These are phyloP conservation scores for Marronus borbonicus DNA, from an alignment of 2,888 invertebrate species.

Conservation along the genomic window DNA sequence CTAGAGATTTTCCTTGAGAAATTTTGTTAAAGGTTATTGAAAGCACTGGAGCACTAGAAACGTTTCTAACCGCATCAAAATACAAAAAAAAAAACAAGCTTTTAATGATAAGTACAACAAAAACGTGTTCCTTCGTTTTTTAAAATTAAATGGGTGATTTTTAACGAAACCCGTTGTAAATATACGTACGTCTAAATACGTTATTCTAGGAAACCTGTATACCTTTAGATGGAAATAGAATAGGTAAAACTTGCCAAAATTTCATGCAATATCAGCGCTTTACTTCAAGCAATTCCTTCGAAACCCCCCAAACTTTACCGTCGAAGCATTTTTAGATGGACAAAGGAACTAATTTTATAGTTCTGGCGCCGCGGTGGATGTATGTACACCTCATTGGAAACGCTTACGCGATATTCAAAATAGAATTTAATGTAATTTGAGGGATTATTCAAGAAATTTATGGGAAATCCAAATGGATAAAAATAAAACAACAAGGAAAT, in stretches of 20 bases:
- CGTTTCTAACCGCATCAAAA: too few relatives aligned
- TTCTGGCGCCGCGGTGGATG: neutral
- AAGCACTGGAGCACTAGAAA: too few relatives aligned
- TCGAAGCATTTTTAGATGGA: neutral
- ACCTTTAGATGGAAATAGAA: neutral
- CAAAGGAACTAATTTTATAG: conserved; percentile 16
- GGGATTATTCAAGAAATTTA: neutral
- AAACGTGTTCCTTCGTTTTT: neutral
- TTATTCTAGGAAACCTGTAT: neutral
- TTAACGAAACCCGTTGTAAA: neutral
- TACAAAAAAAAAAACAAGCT: too few relatives aligned
- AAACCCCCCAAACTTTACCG: neutral
- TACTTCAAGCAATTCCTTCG: neutral
- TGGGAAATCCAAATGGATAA: neutral
- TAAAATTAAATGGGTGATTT: neutral
- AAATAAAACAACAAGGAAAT: neutral
- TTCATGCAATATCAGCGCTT: neutral
- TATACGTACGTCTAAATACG: neutral
- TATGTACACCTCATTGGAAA: neutral
- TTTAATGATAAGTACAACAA: neutral
- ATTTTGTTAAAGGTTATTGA: too few relatives aligned
- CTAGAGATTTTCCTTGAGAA: too few relatives aligned
- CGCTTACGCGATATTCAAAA: neutral
- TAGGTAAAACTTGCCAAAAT: conserved; percentile 2
- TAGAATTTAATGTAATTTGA: neutral